Conservation (phyloP, 2,113 vertebrate genomes). For the Aviceda subcristata region DNA sequence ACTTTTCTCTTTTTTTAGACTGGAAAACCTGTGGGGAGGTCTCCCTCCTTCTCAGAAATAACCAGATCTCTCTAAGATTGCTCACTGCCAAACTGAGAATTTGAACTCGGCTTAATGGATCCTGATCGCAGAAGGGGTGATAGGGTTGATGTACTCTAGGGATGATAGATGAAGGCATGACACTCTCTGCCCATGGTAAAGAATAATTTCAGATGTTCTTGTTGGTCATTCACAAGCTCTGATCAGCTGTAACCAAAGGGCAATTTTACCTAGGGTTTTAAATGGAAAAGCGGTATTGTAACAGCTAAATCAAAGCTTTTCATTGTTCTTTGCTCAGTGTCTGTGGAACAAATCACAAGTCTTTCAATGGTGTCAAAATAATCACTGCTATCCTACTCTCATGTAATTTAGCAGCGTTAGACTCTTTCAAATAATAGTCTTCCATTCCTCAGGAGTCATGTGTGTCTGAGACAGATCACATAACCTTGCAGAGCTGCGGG, state of each 20-base stretch:
- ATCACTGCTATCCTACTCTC: not conserved
- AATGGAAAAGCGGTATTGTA: not conserved
- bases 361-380: not conserved
- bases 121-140: not conserved
- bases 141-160: not conserved
- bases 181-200: not conserved
- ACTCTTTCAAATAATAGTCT: not conserved
- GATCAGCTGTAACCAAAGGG: not conserved
- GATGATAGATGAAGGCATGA: not conserved
- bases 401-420: not conserved
- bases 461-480: not conserved
- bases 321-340: not conserved
- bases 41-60: not conserved
- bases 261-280: not conserved
- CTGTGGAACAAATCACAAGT: not conserved
- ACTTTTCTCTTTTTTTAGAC: not conserved
- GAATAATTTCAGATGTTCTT: not conserved
- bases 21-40: not conserved
- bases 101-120: not conserved
- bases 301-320: not conserved
- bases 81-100: not conserved
- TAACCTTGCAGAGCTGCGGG: not conserved
- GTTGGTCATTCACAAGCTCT: not conserved
- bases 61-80: not conserved
- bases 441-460: not conserved